Evolutionary conservation across 1,140 invertebrate genomes (phyloP).

Genomic region (Aethina tumida): DNA sequence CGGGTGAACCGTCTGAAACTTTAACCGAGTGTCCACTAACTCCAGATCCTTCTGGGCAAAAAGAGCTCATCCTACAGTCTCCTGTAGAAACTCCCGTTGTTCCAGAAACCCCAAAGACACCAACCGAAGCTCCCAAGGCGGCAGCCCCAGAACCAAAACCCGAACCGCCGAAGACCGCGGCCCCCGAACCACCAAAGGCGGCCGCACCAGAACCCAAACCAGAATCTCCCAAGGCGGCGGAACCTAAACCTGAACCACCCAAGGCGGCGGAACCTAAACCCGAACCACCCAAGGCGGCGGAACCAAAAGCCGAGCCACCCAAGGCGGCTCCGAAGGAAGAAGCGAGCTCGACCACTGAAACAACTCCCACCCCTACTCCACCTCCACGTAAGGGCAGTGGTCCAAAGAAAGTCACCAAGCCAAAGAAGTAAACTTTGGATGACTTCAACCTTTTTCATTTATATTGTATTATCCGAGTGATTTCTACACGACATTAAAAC

Average conservation of each 20-base stretch:
- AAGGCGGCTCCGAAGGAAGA: constrained; percentile 6
- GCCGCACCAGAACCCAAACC: constrained; percentile 21
- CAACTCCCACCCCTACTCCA: no score
- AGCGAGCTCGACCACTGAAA: neutral
- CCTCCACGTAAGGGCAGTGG: no score
- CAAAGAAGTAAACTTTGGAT: neutral
- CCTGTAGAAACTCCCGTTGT: constrained; percentile 2
- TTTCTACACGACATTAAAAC: neutral
- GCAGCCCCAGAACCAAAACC: constrained; percentile 1
- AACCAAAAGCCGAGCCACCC: constrained; percentile 2
- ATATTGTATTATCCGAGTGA: neutral
- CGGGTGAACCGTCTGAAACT: no score
- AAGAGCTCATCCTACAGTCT: no score
- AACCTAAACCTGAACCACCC: constrained; percentile 17
- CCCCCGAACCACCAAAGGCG: constrained; percentile 17
- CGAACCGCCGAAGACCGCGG: constrained; percentile 5
- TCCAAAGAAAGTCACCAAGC: no score
- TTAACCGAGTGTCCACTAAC: no score
- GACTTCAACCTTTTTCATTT: neutral
- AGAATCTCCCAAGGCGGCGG: constrained; percentile 28
- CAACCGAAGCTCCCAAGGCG: constrained; percentile 15
- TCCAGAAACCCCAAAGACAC: constrained; percentile 15
- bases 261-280: constrained; percentile 28
- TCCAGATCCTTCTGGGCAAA: no score
- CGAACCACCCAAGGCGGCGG: constrained; percentile 18